Base-by-base conservation (phyloP, 2,797 vertebrate species). In the Falco columbarius region DNA sequence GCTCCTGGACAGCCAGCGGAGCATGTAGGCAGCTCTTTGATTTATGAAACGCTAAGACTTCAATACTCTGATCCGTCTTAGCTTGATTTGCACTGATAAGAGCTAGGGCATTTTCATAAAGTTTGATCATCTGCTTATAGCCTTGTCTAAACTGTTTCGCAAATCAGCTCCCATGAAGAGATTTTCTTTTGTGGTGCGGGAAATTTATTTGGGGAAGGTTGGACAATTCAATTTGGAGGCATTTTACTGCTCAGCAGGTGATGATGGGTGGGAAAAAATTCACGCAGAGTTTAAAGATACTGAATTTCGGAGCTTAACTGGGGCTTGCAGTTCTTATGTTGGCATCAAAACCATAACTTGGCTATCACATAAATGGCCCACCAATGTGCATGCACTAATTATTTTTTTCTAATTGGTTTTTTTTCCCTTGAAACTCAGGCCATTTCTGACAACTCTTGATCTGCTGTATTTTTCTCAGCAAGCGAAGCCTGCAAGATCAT, bases 1-100 rank as follows among this genome's bases (percentile, higher is more conserved):
- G 75, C 16, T 85, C 6, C 63, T 87, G 81, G 47, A 61, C n/a
- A 77, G 62, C 19, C 26, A 71, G 29, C 0, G 0, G 14, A 94
- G 56, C 30, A 21, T 34, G 6, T 5, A 32, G 83, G 52, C 51
- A 54, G n/a, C 29, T 46, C 38, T 70, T 83, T 75, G 71, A 38
- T 87, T 95, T 75, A 83, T 86, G 40, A 61, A 67, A 54, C 7
- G 7, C 86, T 80, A 56, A 36, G 49, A 24, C 54, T 95, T 95
- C 47, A 74, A 0, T 86, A 71, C 54, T 80, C 8, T 36, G 65
- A 34, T 77, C 40, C 0, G 0, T 61, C 34, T 87, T 71, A 82
- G 38, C 26, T 82, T 83, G 47, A 84, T 77, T 90, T 92, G 26
- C 52, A 13, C 66, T 86, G 87, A 27, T 59, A 79, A 92, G 79